Conservation (phyloP, 2,797 vertebrate species). For the Channallabes apus region DNA sequence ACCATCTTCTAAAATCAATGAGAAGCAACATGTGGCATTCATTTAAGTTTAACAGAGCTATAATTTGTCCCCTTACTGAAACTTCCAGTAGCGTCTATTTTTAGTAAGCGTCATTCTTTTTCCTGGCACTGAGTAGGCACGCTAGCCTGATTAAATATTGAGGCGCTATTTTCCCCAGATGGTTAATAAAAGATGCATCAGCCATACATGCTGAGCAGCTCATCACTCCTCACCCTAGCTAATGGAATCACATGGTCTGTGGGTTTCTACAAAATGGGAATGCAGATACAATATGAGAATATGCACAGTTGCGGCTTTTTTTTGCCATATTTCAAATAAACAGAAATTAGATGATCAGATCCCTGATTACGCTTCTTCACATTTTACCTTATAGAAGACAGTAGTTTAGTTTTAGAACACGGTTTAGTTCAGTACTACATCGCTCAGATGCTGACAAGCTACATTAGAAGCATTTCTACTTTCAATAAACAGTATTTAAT, state of each 20-base stretch:
- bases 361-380: background rate
- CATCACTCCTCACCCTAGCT: constrained; percentile 38
- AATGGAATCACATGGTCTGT: constrained; percentile 27
- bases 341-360: too few relatives aligned
- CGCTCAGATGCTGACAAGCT: background rate
- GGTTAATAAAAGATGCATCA: constrained; percentile 57
- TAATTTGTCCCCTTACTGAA: constrained; percentile 29
- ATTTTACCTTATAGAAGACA: too few relatives aligned
- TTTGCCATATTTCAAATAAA: too few relatives aligned
- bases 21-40: background rate
- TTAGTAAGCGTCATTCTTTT: constrained; percentile 49
- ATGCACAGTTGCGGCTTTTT: background rate
- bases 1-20: background rate
- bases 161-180: constrained; percentile 48
- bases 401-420: too few relatives aligned
- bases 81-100: constrained; percentile 52
- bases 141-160: constrained; percentile 54
- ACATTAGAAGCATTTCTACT: background rate
- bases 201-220: constrained; percentile 34
- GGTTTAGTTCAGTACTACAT: too few relatives aligned
- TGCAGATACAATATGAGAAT: background rate
- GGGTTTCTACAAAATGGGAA: constrained; percentile 15
- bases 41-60: constrained; percentile 6
- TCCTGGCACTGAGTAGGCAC: constrained; percentile 44
- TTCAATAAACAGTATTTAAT: background rate